These are phyloP conservation scores for Cricetomys ansorgei DNA, from an alignment of 2,113 vertebrate genomes.

Conservation along the genomic window DNA sequence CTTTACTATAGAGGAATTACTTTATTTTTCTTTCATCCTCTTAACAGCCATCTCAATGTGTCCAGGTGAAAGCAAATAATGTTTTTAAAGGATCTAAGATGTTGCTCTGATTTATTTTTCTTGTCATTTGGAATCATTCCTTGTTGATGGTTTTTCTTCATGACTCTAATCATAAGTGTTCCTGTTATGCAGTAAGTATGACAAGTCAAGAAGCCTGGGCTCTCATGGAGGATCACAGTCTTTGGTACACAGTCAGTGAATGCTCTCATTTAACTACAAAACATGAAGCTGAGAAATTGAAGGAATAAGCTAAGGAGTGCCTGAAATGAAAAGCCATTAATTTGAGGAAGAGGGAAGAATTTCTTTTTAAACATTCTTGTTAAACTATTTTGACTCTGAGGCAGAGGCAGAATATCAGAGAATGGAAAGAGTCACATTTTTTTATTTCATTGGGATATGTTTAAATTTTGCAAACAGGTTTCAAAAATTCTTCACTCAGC, in stretches of 20 bases:
- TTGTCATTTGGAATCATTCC: neutral
- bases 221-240: neutral
- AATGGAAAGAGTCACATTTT: constrained; percentile 48
- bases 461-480: constrained; percentile 65
- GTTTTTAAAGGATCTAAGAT: constrained; percentile 65
- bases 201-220: neutral
- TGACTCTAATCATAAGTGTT: constrained; percentile 35
- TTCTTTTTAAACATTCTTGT: constrained; percentile 42
- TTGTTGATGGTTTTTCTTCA: constrained; percentile 56
- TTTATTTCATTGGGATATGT: constrained; percentile 58
- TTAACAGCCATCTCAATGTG: constrained; percentile 61
- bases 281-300: constrained; percentile 54
- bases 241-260: neutral
- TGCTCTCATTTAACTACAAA: constrained; percentile 39
- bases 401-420: constrained; percentile 33
- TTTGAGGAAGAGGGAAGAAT: neutral
- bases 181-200: neutral
- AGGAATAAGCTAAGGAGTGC: constrained; percentile 1
- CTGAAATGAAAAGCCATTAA: constrained; percentile 53
- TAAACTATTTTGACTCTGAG: constrained; percentile 51
- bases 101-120: constrained; percentile 66
- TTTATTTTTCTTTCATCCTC: constrained; percentile 65
- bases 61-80: constrained; percentile 58
- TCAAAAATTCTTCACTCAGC: constrained; percentile 67
- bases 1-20: constrained; percentile 20